A percentile compares a stretch with the other conserved stretches of the same genome.
Evolutionary conservation across 1,140 invertebrate genomes (phyloP).

Genomic region (Dryas iulia): DNA sequence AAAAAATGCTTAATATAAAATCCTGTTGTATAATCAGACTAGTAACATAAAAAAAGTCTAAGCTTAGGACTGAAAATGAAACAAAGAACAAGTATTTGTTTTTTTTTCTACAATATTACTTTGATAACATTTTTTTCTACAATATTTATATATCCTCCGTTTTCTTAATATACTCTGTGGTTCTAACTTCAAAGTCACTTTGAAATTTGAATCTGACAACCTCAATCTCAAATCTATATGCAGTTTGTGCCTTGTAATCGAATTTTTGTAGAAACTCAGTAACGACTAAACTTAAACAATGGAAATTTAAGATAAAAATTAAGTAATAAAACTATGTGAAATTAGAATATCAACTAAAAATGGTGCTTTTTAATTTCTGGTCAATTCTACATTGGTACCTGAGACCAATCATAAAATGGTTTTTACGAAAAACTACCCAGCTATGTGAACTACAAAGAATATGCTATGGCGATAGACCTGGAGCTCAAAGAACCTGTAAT

Average conservation of each 20-base stretch:
- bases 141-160: too few relatives aligned
- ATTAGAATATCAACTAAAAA: conserved; percentile 45
- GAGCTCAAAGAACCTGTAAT: conserved; percentile 85
- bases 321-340: conserved; percentile 3
- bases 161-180: too few relatives aligned
- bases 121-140: too few relatives aligned
- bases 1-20: too few relatives aligned
- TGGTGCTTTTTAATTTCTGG: conserved; percentile 82
- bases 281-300: background rate
- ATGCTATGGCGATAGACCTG: conserved; percentile 90
- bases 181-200: background rate
- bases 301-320: background rate
- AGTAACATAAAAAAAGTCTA: too few relatives aligned
- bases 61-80: too few relatives aligned
- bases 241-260: background rate
- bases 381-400: conserved; percentile 84
- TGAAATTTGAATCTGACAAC: background rate
- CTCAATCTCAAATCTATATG: background rate
- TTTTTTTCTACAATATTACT: too few relatives aligned
- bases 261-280: background rate
- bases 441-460: conserved; percentile 95
- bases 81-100: too few relatives aligned
- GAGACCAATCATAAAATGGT: conserved; percentile 92
- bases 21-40: too few relatives aligned
- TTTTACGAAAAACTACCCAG: conserved; percentile 90